Conservation (phyloP, 2,888 invertebrate species). For the Trissonchulus sp. region DNA sequence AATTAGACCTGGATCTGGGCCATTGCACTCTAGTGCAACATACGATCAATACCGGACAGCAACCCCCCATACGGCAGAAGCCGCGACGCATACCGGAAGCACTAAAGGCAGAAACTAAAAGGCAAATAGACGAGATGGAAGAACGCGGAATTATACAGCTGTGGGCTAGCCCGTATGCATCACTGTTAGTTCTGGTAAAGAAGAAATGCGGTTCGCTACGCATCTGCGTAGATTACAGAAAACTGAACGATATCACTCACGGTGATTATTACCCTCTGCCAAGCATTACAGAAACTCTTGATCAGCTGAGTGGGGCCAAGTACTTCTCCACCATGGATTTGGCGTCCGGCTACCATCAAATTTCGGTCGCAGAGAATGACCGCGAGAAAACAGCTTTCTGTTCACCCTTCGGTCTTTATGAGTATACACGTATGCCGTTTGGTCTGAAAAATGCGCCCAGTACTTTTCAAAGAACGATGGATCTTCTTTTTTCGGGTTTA, state of each 20-base stretch:
- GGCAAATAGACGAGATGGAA: neutral
- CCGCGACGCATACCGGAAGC: neutral
- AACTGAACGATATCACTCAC: conserved; percentile 35
- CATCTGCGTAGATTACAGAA: conserved; percentile 39
- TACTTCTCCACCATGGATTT: conserved; percentile 34
- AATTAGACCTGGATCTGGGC: no score
- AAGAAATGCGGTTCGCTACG: conserved; percentile 43
- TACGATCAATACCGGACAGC: neutral
- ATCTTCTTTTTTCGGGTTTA: conserved; percentile 34
- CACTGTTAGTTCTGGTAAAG: conserved; percentile 47
- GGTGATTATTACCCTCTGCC: conserved; percentile 33
- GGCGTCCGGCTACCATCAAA: conserved; percentile 35
- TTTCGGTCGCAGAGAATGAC: conserved; percentile 33
- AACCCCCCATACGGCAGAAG: neutral
- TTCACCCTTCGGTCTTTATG: conserved; percentile 35
- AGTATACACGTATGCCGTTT: conserved; percentile 43
- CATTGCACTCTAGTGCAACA: neutral
- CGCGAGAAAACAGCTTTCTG: conserved; percentile 40
- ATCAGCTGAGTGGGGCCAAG: conserved; percentile 27
- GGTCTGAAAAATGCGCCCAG: conserved; percentile 39
- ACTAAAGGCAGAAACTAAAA: neutral
- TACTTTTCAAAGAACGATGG: conserved; percentile 41
- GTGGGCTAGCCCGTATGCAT: conserved; percentile 46
- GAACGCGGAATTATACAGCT: conserved; percentile 34
- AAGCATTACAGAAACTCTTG: conserved; percentile 31